phyloP scores from a whole-genome alignment of 2,888 invertebrate species.

The Agriopis aurantiaria region DNA sequence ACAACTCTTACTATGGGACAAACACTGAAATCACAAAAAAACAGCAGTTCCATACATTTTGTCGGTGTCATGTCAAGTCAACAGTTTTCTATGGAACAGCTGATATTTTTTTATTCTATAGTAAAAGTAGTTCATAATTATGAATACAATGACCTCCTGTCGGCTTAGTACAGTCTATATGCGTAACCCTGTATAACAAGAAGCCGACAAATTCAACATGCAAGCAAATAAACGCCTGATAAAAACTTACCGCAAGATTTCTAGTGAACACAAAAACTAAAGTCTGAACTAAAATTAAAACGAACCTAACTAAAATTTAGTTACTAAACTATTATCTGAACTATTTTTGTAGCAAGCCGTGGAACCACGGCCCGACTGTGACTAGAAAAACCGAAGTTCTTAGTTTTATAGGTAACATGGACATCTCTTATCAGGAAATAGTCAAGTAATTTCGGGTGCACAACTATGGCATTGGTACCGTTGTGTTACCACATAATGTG shows the following conservation, averaged over 20 bases:
- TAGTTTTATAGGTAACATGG: constrained; percentile 54
- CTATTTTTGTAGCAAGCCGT: constrained; percentile 55
- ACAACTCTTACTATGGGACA: no score
- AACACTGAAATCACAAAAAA: no score
- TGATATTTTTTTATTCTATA: no score
- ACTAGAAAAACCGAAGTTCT: background rate
- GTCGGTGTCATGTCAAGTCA: no score
- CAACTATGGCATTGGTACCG: no score
- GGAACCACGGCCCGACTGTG: constrained; percentile 63
- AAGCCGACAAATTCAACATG: background rate
- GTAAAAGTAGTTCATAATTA: no score
- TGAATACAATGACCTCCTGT: no score
- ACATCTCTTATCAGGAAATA: background rate
- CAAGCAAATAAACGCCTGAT: constrained; percentile 8
- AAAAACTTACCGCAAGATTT: constrained; percentile 49
- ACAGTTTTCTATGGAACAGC: no score
- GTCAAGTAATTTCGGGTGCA: constrained; percentile 51
- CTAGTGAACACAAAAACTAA: constrained; percentile 32
- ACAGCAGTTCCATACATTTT: no score
- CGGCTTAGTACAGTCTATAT: no score
- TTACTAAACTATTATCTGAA: constrained; percentile 1
- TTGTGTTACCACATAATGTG: background rate
- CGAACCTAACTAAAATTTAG: constrained; percentile 15
- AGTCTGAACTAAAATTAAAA: constrained; percentile 27
- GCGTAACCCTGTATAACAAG: background rate